phyloP scores from a whole-genome alignment of 2,113 vertebrate genomes.

The Crotophaga sulcirostris region DNA sequence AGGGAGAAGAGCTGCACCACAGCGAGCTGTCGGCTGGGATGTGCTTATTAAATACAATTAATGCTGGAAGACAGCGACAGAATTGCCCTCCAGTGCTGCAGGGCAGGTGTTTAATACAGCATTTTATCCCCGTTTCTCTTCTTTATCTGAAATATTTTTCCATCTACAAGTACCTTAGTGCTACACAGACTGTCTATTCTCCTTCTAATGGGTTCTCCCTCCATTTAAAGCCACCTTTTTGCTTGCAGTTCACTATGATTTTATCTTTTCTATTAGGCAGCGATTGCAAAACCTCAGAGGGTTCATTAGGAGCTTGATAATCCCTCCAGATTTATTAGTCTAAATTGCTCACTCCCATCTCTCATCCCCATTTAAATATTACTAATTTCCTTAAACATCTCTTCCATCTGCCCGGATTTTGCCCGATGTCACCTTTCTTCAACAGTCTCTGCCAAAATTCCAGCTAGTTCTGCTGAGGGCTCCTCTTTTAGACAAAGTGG shows the following conservation, averaged over 20 bases:
- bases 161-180: not conserved
- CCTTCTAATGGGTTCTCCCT: not conserved
- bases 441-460: slow-evolving; percentile 6
- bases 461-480: not conserved
- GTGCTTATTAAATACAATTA: slow-evolving; percentile 47
- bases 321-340: slow-evolving; percentile 77
- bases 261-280: slow-evolving; percentile 74
- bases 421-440: slow-evolving; percentile 52
- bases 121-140: slow-evolving; percentile 12
- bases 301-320: slow-evolving; percentile 75
- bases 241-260: slow-evolving; percentile 47
- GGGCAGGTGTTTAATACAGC: slow-evolving; percentile 58
- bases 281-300: slow-evolving; percentile 63
- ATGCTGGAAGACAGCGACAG: slow-evolving; percentile 40
- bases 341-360: slow-evolving; percentile 59
- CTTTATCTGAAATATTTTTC: not conserved
- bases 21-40: not conserved
- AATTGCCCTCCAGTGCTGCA: slow-evolving; percentile 12
- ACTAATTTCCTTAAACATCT: slow-evolving; percentile 60
- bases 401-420: slow-evolving; percentile 57
- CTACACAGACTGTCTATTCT: not conserved
- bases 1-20: not conserved
- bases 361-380: slow-evolving; percentile 58
- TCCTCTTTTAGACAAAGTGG: not conserved
- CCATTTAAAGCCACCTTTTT: not conserved